phyloP scores from a whole-genome alignment of 2,113 vertebrate genomes.

The Anhinga rufa region DNA sequence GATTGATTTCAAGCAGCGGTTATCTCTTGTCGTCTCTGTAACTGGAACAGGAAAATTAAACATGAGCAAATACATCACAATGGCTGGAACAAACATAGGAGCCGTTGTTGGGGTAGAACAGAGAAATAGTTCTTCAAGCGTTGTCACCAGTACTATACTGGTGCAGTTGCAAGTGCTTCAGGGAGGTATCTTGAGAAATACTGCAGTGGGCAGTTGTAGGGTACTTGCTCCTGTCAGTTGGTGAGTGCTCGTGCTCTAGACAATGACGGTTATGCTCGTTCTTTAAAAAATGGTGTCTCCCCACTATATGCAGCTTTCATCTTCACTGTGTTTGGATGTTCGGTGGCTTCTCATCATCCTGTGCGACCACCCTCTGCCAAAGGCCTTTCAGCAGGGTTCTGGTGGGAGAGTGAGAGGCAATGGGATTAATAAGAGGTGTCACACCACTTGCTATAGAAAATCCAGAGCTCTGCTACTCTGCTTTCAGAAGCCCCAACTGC shows the following conservation, averaged over 20 bases:
- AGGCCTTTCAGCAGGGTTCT: background rate
- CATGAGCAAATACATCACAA: background rate
- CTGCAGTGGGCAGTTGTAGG: background rate
- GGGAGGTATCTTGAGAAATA: background rate
- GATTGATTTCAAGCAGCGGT: background rate
- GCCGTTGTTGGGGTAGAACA: background rate
- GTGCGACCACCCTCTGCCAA: background rate
- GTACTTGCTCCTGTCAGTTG: background rate
- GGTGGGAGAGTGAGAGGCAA: background rate
- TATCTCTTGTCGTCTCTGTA: background rate
- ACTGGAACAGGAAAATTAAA: background rate
- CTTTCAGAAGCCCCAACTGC: background rate
- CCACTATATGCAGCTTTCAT: fast-evolving
- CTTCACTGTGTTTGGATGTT: background rate
- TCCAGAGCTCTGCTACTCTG: background rate
- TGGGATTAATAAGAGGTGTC: background rate
- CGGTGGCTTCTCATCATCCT: background rate
- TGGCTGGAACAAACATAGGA: background rate
- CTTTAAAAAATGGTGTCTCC: background rate
- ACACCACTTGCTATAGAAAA: background rate
- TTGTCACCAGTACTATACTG: background rate
- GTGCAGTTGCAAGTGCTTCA: background rate
- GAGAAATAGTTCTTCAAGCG: background rate
- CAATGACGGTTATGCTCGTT: fast-evolving
- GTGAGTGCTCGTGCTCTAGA: background rate